Base-by-base conservation (phyloP, 2,797 vertebrate species). In the Ispidina lecontei region DNA sequence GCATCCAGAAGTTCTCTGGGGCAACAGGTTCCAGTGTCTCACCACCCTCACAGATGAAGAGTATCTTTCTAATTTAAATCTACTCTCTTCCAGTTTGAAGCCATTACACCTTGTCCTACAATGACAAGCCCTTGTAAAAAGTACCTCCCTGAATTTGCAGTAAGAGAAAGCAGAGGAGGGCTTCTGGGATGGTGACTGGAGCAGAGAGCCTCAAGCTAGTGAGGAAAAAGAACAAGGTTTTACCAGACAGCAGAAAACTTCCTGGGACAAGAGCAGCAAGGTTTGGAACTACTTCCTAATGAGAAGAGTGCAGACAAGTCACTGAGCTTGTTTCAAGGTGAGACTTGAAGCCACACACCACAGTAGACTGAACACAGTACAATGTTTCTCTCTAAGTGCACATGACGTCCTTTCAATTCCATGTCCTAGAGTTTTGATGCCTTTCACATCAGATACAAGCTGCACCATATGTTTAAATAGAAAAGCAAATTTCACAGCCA, bases 161-260 rank as follows among this genome's bases (percentile, higher is more conserved):
- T 54, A 28, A 12, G 52, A 59, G 28, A 1, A 1, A 4, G 16
- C 37, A 74, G 46, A 77, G 33, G 4, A 65, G 16, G 23, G 18
- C 20, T 39, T 44, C 35, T 56, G 56, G 13, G 35, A 25, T 37
- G 21, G 18, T 25, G 22, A 58, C 26, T 6, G 3, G 21, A 68
- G n/a, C 2, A 10, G 16, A 28, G 3, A 1, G 1, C 8, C 7
- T 54, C 22, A 46, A 9, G 6, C 14, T 81, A 28, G 5, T 22
- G 26, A 74, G 33, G 9, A 51, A 37, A 69, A 91, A 77, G 7
- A 68, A 3, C 9, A 64, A 69, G 23, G 10, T 9, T 52, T 1
- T 29, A 7, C 12, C 9, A 14, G 26, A 79, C 84, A 90, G 9
- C 12, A 13, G 25, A 73, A 91, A 88, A 6, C 12, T 78, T 80